Conservation (phyloP, 1,140 invertebrate species). For the Battus philenor region DNA sequence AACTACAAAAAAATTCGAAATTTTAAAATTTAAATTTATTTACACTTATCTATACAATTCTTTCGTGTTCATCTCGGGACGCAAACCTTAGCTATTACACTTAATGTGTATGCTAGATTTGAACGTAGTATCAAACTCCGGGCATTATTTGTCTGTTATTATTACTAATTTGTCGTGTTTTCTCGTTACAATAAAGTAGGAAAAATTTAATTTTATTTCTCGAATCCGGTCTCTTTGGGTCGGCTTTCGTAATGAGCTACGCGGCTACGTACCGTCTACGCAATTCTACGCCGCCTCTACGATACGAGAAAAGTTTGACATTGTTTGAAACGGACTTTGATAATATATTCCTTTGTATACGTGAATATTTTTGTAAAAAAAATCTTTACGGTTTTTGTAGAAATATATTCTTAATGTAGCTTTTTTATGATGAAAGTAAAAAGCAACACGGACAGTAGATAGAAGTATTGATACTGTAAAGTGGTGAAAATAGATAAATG, state of each 20-base stretch:
- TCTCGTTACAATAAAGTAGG: constrained; percentile 48
- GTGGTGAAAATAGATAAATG: too few species aligned
- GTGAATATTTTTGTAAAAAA: too few species aligned
- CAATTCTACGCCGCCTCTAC: constrained; percentile 27
- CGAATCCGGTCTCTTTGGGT: constrained; percentile 23
- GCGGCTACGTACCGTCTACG: constrained; percentile 35
- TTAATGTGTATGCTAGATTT: constrained; percentile 67
- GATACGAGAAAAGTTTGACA: constrained; percentile 21
- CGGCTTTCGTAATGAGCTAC: constrained; percentile 24
- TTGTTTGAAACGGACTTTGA: too few species aligned
- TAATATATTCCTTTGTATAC: too few species aligned
- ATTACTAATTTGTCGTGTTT: constrained; percentile 68
- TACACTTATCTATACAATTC: constrained; percentile 23
- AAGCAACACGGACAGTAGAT: too few species aligned
- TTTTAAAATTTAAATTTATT: constrained; percentile 1
- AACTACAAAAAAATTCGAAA: too few species aligned
- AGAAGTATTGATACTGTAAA: too few species aligned
- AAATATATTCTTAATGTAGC: too few species aligned
- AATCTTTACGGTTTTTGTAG: too few species aligned
- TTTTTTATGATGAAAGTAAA: too few species aligned
- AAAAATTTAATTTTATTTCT: constrained; percentile 51
- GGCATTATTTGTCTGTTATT: constrained; percentile 60
- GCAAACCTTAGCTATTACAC: constrained; percentile 58
- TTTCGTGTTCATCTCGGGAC: constrained; percentile 47
- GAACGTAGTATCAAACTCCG: constrained; percentile 71